These are phyloP conservation scores for Odontamblyopus rebecca DNA, from an alignment of 2,797 vertebrate species.

Conservation along the genomic window DNA sequence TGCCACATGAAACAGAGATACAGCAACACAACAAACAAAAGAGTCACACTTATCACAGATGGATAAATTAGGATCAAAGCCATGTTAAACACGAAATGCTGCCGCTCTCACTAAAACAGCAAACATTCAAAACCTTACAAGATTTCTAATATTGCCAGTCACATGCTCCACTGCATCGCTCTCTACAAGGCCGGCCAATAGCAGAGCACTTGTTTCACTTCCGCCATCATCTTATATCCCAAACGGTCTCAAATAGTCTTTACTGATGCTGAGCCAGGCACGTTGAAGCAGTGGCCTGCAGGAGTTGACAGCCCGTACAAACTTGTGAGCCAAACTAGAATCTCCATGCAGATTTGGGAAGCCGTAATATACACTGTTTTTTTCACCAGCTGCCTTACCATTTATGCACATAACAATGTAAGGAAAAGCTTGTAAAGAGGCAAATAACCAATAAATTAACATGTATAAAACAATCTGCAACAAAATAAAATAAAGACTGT, in stretches of 20 bases:
- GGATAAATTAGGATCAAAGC: conserved; percentile 40
- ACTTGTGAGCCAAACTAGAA: conserved; percentile 48
- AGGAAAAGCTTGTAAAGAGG: conserved; percentile 18
- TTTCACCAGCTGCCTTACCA: conserved; percentile 48
- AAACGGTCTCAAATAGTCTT: conserved; percentile 28
- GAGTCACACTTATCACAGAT: conserved; percentile 29
- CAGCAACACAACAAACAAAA: conserved; percentile 42
- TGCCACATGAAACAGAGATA: conserved; percentile 41
- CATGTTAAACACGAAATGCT: conserved; percentile 21
- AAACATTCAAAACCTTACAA: conserved; percentile 46
- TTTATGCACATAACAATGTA: conserved; percentile 47
- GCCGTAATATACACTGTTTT: conserved; percentile 45
- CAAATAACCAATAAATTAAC: conserved; percentile 26
- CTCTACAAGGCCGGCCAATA: conserved; percentile 38
- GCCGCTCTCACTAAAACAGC: conserved; percentile 40
- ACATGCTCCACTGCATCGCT: conserved; percentile 52
- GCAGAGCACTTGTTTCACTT: conserved; percentile 41
- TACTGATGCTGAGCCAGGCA: conserved; percentile 46
- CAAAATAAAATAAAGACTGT: conserved; percentile 16
- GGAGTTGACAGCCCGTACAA: conserved; percentile 39
- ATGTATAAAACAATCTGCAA: conserved; percentile 27
- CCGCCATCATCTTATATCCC: conserved; percentile 33
- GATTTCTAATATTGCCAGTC: conserved; percentile 53
- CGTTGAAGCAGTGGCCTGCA: conserved; percentile 43
- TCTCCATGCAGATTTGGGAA: conserved; percentile 63